Base-by-base conservation (phyloP, 2,888 invertebrate species). In the Diachrysia chrysitis region DNA sequence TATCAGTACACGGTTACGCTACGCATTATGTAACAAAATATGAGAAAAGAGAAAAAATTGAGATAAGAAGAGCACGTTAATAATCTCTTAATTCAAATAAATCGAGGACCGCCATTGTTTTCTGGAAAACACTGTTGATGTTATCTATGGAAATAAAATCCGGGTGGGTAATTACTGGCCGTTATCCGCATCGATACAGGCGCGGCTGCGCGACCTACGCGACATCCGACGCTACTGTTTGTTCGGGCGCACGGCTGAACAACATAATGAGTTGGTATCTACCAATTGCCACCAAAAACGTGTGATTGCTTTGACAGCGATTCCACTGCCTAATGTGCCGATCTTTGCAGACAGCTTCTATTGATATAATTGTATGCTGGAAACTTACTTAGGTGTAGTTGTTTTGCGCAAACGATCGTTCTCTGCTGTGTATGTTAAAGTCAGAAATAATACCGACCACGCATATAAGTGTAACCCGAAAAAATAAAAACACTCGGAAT, bases 101-200 rank as follows among this genome's bases (percentile, higher is more conserved):
- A 85, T 82, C 77, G 77, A 72, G 66, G 73, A 69, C 69, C 70
- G 66, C 72, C 69, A 82, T 79, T 83, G 81, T 82, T 80, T 79
- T 23, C 77, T 77, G 74, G 61, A n/a, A n/a, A n/a, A 70, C 71
- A 71, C 74, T 76, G 76, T 78, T 79, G 78, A 79, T 83, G 80
- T 79, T 87, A 85, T 85, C 83, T 82, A 79, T 85, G 79, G 78
- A 81, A 86, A 86, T 87, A 87, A 87, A 87, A 89, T 83, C 77
- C 76, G 66, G 73, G 67, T 61, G 79, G 78, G 79, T 84, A 85
- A 86, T 87, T 85, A 84, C 77, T 79, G 74, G 73, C 75, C 79
- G 82, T 83, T 85, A 87, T 81, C 83, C 79, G 73, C 80, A 78
- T 78, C 78, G 80, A 81, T 82, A 83, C 64, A 78, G 77, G 58